Base-by-base conservation (phyloP, 92 coral and sea anemone genomes). In the Isaurus tuberculatus region DNA sequence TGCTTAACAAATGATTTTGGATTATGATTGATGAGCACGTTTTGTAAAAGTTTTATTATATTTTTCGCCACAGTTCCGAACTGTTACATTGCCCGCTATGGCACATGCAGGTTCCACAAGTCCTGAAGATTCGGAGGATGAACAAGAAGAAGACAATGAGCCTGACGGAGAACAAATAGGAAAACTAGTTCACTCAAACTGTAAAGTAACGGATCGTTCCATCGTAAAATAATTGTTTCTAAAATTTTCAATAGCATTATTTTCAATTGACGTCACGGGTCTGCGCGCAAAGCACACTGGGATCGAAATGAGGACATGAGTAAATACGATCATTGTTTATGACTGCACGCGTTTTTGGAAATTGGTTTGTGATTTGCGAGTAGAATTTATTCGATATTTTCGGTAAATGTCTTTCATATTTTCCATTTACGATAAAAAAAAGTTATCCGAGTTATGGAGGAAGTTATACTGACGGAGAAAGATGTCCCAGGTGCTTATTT, bases 401-500 rank as follows among this genome's bases (percentile, higher is more conserved):
- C 67, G 67, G 67, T 22, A 60, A 60, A 20, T 60, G 5, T 60
- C 67, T 60, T 60, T 60, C 67, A 60, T 26, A 22, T 60, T 26
- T 60, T 11, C 67, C 67, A 22, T 60, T 60, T 60, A 60, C 67
- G 67, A 60, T 60, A 60, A 60, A 60, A n/a, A n/a, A 15, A 60
- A 60, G 67, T 60, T 60, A 60, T 60, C 67, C 28, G 32, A 60
- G 67, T 26, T 60, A 83, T 83, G 80, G 85, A 77, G 68, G 86
- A 77, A 72, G 75, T 86, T 67, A 57, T 78, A 71, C 51, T 86
- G 86, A 80, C 74, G 20, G 89, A 86, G 65, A 70, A 64, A 30
- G 89, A 86, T 67, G 86, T 86, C 46, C 86, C 89, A 66, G 90
- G 87, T 30, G 89, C 89, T 40, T 80, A 86, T 86, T 80, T 86